phyloP scores from a whole-genome alignment of 2,888 invertebrate species.

The Candidula unifasciata region DNA sequence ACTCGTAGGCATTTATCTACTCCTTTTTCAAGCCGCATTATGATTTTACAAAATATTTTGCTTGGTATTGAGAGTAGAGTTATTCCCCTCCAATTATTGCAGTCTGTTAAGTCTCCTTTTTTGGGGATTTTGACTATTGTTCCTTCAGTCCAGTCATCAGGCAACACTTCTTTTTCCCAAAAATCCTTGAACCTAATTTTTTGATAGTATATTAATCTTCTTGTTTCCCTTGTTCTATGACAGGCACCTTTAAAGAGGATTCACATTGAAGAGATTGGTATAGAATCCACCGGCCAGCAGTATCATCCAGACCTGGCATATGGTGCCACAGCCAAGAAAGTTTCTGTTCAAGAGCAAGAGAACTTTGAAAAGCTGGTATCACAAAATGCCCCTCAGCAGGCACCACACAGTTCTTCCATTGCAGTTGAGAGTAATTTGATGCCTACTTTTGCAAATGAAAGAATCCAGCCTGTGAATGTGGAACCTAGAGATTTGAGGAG shows the following conservation, averaged over 20 bases:
- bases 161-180: no score
- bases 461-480: background rate
- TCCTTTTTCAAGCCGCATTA: no score
- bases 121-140: no score
- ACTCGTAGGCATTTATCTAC: no score
- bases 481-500: no score
- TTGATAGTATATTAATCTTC: background rate
- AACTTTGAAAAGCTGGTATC: slow-evolving; percentile 39
- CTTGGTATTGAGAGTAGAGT: no score
- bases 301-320: slow-evolving; percentile 29
- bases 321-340: slow-evolving; percentile 45
- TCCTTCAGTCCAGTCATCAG: no score
- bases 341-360: slow-evolving; percentile 33
- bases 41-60: no score
- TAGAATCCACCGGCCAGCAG: slow-evolving; percentile 58
- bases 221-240: background rate
- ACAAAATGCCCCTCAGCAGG: background rate
- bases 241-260: slow-evolving; percentile 72
- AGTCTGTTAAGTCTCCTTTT: no score
- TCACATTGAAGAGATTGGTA: slow-evolving; percentile 73
- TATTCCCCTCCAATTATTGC: no score
- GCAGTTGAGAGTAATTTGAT: background rate
- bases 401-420: background rate
- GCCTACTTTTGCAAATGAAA: background rate
- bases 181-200: no score